Percentiles rank a stretch among this genome's conserved stretches.
phyloP scores from a whole-genome alignment of 2,797 vertebrate species.

The Harpagifer antarcticus region DNA sequence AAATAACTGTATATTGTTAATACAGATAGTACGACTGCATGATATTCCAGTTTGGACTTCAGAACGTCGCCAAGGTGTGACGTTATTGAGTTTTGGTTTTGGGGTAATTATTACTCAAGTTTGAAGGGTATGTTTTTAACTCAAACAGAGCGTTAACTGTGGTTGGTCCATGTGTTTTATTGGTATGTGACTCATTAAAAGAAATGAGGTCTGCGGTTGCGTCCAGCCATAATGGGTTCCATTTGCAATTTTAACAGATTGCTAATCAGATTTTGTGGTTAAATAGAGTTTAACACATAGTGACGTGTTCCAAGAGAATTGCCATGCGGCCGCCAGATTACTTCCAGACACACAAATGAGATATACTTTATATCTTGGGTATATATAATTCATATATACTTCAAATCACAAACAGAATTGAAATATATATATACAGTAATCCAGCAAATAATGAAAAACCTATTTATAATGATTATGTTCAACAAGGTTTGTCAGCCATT shows the following conservation, averaged over 20 bases:
- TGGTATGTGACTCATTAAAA: conserved; percentile 57
- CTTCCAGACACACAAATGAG: not conserved
- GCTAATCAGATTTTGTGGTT: conserved; percentile 27
- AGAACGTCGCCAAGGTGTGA: not conserved
- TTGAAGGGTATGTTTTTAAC: conserved; percentile 13
- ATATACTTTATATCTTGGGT: not conserved
- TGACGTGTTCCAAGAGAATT: conserved; percentile 12
- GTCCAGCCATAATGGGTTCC: conserved; percentile 53
- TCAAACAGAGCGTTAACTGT: conserved; percentile 17
- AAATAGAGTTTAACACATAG: conserved; percentile 24
- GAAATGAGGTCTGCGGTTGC: conserved; percentile 45
- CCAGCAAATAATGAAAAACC: not conserved
- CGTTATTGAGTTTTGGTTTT: not conserved
- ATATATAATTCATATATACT: too few relatives aligned
- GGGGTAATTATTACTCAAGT: not conserved
- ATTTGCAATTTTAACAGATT: conserved; percentile 60
- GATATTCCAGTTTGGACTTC: not conserved
- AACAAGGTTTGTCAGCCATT: too few relatives aligned
- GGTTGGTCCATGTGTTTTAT: conserved; percentile 56
- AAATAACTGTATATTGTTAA: not conserved
- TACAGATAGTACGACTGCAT: not conserved
- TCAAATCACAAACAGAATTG: not conserved
- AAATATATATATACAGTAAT: not conserved
- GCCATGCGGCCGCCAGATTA: conserved; percentile 21
- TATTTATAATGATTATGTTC: too few relatives aligned